These are phyloP conservation scores for Parazoanthus swiftii DNA, from an alignment of 92 coral and sea anemone genomes.

Conservation along the genomic window DNA sequence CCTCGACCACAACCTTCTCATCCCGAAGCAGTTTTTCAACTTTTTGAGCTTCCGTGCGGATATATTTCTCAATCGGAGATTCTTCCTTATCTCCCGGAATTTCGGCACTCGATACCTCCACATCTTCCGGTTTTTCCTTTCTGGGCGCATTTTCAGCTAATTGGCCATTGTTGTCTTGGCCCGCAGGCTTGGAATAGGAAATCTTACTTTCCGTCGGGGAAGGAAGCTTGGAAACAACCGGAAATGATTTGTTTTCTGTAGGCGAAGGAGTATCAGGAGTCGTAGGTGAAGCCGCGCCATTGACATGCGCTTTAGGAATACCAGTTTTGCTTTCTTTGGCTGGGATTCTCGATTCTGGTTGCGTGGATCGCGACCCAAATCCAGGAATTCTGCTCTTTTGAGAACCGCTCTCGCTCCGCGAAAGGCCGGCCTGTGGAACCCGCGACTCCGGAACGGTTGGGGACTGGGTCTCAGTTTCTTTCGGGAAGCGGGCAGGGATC, in stretches of 20 bases:
- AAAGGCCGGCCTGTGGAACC: constrained; percentile 33
- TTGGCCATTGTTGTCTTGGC: constrained; percentile 10
- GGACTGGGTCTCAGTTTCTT: constrained; percentile 43
- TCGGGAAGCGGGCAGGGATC: constrained; percentile 46
- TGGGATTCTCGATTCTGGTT: constrained; percentile 48
- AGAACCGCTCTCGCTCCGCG: constrained; percentile 21
- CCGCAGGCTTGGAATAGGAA: constrained; percentile 26
- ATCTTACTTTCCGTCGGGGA: constrained; percentile 39
- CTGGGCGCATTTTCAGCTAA: not conserved
- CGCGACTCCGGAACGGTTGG: constrained; percentile 33
- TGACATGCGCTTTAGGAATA: constrained; percentile 41
- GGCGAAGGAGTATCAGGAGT: constrained; percentile 30
- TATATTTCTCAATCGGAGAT: constrained; percentile 61
- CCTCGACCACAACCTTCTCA: constrained; percentile 72
- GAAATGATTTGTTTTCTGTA: constrained; percentile 11
- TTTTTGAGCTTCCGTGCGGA: constrained; percentile 77
- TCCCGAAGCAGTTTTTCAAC: constrained; percentile 81
- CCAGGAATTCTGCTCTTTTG: constrained; percentile 41
- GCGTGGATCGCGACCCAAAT: constrained; percentile 30
- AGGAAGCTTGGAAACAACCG: constrained; percentile 28
- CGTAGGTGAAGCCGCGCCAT: constrained; percentile 21
- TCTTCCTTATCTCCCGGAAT: constrained; percentile 29
- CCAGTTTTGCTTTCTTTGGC: constrained; percentile 15
- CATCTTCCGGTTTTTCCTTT: constrained; percentile 14
- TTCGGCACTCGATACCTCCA: constrained; percentile 24